Base-by-base conservation (phyloP, 2,797 vertebrate species). In the Sternotherus odoratus region DNA sequence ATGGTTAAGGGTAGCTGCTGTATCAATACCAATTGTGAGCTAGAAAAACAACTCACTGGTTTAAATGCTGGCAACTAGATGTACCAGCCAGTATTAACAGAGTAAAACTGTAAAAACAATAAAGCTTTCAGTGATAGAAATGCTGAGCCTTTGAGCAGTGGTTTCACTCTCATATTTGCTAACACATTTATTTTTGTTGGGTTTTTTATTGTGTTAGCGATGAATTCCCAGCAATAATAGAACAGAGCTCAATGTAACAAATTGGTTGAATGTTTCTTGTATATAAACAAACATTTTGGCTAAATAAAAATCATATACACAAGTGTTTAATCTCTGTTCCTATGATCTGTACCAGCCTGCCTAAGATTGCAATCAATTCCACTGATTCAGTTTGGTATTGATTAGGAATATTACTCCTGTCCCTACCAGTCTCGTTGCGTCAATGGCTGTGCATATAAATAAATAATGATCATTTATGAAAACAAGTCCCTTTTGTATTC, bases 81-180 rank as follows among this genome's bases (percentile, higher is more conserved):
- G 36, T 12, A 39, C 7, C 11, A 12, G 24, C 23, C 21, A 7
- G 39, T 23, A 46, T 74, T 74, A 74, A 26, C 39, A 19, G 8
- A 36, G 23, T 43, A 95, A 95, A 84, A 93, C 63, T 10, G 60
- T 60, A 66, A 36, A 43, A 83, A 92, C 87, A 48, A 8, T 87
- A 19, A 88, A 91, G 74, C 26, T 93, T 91, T 57, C 53, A 90
- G 43, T 84, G 36, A 92, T 92, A 92, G 93, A 57, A 91, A 86
- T 87, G 86, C 77, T 80, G 36, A n/a, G 5, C 66, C 82, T 87
- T 86, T 93, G 80, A 86, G 6, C 66, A 86, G 69, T 91, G 84
- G 39, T 86, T 95, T 95, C 94, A 91, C 84, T 96, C 94, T 95
- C 75, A 39, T 82, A 78, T 95, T 96, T 96, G 80, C 78, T 72